These are phyloP conservation scores for Aptenodytes forsteri DNA, from an alignment of 2,113 vertebrate species.

Conservation along the genomic window DNA sequence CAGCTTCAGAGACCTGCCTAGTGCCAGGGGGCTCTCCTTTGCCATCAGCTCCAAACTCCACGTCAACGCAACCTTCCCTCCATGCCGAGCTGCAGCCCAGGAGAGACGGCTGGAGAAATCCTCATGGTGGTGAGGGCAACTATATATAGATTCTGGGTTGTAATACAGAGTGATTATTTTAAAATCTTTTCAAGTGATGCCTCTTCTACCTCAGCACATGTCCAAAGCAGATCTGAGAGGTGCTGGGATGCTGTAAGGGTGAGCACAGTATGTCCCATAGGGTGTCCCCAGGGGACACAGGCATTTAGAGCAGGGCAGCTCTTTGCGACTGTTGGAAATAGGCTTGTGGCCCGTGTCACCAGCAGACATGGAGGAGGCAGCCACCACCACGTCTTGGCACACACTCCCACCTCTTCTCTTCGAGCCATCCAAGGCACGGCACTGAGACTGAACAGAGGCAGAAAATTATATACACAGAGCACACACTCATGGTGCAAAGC, in stretches of 20 bases:
- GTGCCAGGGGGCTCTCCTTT: background rate
- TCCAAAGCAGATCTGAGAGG: background rate
- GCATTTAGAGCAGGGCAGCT: background rate
- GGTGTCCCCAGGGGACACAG: background rate
- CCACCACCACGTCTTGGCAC: rapidly evolving
- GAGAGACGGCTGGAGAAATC: background rate
- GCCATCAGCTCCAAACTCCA: background rate
- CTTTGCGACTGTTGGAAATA: background rate
- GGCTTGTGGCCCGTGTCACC: background rate
- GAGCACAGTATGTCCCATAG: rapidly evolving
- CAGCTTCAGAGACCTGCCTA: background rate
- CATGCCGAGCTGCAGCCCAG: rapidly evolving
- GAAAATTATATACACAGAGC: rapidly evolving
- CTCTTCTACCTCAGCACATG: background rate
- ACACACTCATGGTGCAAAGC: rapidly evolving
- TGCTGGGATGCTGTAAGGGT: background rate
- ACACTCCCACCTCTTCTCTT: background rate
- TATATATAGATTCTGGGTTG: rapidly evolving
- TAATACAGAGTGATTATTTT: rapidly evolving
- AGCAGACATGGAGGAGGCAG: rapidly evolving
- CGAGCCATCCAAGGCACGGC: background rate
- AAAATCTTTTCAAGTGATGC: too few relatives aligned
- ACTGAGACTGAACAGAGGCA: background rate
- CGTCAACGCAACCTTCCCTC: background rate
- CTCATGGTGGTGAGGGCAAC: background rate